Conservation (phyloP, 2,113 vertebrate genomes). For the Mesitornis unicolor region DNA sequence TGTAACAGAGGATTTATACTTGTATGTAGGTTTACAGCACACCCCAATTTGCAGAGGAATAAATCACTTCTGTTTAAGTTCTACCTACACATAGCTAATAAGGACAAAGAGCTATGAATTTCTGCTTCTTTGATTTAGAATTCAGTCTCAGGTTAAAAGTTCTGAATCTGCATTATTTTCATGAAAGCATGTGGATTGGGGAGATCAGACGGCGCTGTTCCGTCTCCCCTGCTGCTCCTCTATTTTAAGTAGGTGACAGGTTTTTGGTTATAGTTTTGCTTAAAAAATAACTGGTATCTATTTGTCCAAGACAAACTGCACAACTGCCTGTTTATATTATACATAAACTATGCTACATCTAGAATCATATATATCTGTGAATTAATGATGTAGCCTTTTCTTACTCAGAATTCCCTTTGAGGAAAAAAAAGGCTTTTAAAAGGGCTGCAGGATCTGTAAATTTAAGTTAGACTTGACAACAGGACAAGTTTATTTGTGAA, state of each 20-base stretch:
- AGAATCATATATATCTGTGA: not conserved
- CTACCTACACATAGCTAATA: not conserved
- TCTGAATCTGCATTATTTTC: constrained; percentile 3
- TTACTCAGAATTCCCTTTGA: not conserved
- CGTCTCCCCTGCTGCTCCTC: not conserved
- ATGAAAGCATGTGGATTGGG: not conserved
- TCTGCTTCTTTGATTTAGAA: constrained; percentile 8
- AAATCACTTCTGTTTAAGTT: not conserved
- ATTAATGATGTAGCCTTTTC: not conserved
- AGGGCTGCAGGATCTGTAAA: constrained; percentile 7
- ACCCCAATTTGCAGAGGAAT: not conserved
- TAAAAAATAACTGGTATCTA: constrained; percentile 3
- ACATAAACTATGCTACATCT: not conserved
- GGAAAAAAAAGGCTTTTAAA: not conserved
- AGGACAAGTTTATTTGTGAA: not conserved
- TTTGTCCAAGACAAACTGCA: not conserved
- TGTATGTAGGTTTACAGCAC: not conserved
- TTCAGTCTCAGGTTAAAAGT: not conserved
- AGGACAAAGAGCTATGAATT: not conserved
- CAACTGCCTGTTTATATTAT: not conserved
- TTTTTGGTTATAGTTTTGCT: not conserved
- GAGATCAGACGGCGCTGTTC: not conserved
- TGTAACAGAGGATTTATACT: not conserved
- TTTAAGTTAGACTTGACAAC: not conserved
- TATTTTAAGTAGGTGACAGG: not conserved